A percentile compares a stretch with the other conserved stretches of the same genome.
phyloP scores from a whole-genome alignment of 2,888 invertebrate species.

The Aspidiotus rigidus region DNA sequence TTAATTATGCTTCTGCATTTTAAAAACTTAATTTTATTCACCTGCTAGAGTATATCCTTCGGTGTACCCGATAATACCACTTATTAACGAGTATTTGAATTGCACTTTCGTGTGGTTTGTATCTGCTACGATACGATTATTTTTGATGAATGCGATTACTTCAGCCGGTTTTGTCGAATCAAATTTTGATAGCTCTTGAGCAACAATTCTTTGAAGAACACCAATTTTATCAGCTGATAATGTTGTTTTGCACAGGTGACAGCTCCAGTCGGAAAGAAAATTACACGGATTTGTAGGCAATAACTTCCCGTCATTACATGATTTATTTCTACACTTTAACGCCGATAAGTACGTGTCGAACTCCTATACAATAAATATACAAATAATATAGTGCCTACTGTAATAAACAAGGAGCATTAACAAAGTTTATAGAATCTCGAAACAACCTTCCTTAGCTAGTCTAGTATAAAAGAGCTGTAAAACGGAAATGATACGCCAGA shows the following conservation, averaged over 20 bases:
- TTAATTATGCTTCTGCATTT: too few species aligned
- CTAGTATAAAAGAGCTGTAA: too few species aligned
- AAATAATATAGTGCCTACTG: too few species aligned
- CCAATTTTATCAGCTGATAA: slow-evolving; percentile 24
- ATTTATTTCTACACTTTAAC: slow-evolving; percentile 49
- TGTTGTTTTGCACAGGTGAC: slow-evolving; percentile 40
- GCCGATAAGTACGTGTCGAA: slow-evolving; percentile 53
- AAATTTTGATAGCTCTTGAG: slow-evolving; percentile 15
- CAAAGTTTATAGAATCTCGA: too few species aligned
- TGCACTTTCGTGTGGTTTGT: slow-evolving; percentile 23
- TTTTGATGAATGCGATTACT: slow-evolving; percentile 12
- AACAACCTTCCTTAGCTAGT: too few species aligned
- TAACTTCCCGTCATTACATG: slow-evolving; percentile 49
- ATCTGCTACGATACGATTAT: slow-evolving; percentile 4
- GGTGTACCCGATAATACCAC: slow-evolving; percentile 16
- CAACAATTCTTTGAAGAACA: slow-evolving; percentile 29
- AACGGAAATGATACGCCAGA: too few species aligned
- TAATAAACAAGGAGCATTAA: too few species aligned
- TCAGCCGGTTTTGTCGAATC: slow-evolving; percentile 1
- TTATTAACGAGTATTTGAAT: slow-evolving; percentile 23
- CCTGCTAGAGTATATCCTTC: slow-evolving; percentile 10
- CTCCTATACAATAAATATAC: slow-evolving; percentile 45
- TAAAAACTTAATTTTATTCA: too few species aligned
- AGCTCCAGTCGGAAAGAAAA: slow-evolving; percentile 51
- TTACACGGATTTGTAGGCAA: slow-evolving; percentile 52